These are phyloP conservation scores for Rhamphomyia laevipes DNA, from an alignment of 2,888 invertebrate genomes.

Conservation along the genomic window DNA sequence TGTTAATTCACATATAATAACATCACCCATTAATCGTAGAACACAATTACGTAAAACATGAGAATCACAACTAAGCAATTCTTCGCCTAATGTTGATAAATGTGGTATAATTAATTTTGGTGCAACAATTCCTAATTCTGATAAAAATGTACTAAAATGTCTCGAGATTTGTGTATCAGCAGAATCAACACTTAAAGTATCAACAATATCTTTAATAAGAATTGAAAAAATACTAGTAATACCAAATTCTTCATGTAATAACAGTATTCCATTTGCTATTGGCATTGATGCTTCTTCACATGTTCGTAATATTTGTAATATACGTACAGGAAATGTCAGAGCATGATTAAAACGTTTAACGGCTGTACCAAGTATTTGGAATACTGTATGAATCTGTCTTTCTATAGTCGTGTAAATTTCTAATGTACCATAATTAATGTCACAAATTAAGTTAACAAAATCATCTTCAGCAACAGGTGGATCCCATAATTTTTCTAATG, in stretches of 20 bases:
- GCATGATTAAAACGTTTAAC: constrained; percentile 78
- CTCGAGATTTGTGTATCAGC: constrained; percentile 28
- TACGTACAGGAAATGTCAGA: constrained; percentile 59
- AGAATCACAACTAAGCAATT: constrained; percentile 42
- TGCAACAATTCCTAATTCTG: constrained; percentile 29
- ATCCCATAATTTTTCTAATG: constrained; percentile 64
- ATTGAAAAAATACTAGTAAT: constrained; percentile 32
- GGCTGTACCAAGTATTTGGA: constrained; percentile 67
- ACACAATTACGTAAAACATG: constrained; percentile 67
- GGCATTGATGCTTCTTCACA: constrained; percentile 29
- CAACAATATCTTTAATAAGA: constrained; percentile 32
- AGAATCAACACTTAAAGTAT: constrained; percentile 27
- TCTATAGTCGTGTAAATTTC: constrained; percentile 42
- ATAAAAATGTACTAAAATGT: constrained; percentile 33
- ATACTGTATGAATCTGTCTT: constrained; percentile 55
- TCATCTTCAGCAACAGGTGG: constrained; percentile 73
- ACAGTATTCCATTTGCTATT: constrained; percentile 30
- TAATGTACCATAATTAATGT: constrained; percentile 34
- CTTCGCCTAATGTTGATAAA: constrained; percentile 31
- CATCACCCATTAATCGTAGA: constrained; percentile 69
- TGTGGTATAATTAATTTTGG: constrained; percentile 35
- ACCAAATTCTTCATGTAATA: constrained; percentile 33
- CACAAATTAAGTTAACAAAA: constrained; percentile 50
- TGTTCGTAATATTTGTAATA: constrained; percentile 45
- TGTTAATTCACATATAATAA: constrained; percentile 58